Evolutionary conservation across 2,113 vertebrate genomes (phyloP), one percentile per base, ranked within the genome.

Genomic region (Hippocampus abdominalis): DNA sequence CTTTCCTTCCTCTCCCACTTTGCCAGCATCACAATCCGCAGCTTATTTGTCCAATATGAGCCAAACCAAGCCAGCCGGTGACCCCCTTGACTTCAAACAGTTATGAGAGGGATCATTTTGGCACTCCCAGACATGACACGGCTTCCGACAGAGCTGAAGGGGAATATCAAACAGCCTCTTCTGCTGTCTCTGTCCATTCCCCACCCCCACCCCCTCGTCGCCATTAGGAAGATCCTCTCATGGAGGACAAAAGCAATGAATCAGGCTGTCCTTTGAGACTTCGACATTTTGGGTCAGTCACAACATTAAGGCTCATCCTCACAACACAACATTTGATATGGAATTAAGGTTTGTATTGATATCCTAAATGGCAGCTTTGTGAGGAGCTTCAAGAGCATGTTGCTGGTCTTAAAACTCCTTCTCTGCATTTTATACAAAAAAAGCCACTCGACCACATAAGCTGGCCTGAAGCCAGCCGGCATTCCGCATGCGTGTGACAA

Each of bases 81-180:
- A 3, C 21, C 69, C 79, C 60, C 64, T 54, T 77, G 75, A 81
- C 83, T 83, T 76, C 65, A 82, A 16, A 23, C 66, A 1, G 68
- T 66, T 49, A 5, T 1, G n/a, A 68, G 49, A 21, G 62, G 40
- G 70, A 81, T 73, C 73, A 81, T 65, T 73, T 70, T 80, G 65
- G 74, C 64, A 69, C 72, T 68, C 64, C 10, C 69, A 75, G 74
- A 86, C n/a, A 59, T 66, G 36, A 70, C 76, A 69, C 75, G 79
- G 67, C 27, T 40, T 40, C 59, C 4, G 25, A 68, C 56, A 69
- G 73, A 68, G 61, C 65, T 69, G 68, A 75, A 82, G 80, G 72
- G 76, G 82, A 88, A 86, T 88, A 83, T 82, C 72, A 89, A 89
- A 85, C 84, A 87, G 77, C 1, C 69, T 77, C 75, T 83, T 60